phyloP scores from a whole-genome alignment of 2,888 invertebrate species.

The Xestia rhomboidea region DNA sequence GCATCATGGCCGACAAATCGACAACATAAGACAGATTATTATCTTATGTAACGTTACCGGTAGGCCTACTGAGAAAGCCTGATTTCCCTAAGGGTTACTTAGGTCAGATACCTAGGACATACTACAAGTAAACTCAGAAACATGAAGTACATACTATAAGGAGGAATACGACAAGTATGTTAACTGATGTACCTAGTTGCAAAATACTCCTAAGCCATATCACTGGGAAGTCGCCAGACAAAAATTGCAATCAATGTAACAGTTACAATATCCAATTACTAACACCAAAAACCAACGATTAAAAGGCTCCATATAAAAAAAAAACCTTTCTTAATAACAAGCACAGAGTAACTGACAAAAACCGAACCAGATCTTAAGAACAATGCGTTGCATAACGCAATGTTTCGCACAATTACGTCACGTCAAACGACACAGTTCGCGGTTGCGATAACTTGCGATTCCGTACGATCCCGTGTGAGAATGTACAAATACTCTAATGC shows the following conservation, averaged over 20 bases:
- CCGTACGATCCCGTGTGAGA: constrained; percentile 64
- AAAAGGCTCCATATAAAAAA: constrained; percentile 3
- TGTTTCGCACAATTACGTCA: constrained; percentile 70
- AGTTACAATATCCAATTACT: constrained; percentile 33
- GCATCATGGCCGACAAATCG: constrained; percentile 16
- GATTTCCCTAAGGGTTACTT: constrained; percentile 32
- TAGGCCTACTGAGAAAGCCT: constrained; percentile 1
- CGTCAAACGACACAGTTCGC: constrained; percentile 45
- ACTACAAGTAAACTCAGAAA: constrained; percentile 1
- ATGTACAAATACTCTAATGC: constrained; percentile 30
- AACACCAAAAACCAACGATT: constrained; percentile 23
- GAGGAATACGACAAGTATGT: neutral
- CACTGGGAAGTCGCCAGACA: constrained; percentile 10
- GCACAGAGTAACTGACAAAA: constrained; percentile 60
- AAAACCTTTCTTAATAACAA: constrained; percentile 56
- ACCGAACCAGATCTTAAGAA: constrained; percentile 67
- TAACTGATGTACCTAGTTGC: neutral
- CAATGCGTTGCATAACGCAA: constrained; percentile 68
- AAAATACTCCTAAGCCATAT: constrained; percentile 1
- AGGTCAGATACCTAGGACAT: constrained; percentile 13
- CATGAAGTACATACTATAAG: neutral
- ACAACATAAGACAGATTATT: neutral
- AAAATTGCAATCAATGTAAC: constrained; percentile 32
- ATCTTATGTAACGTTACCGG: constrained; percentile 21
- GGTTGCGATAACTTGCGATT: constrained; percentile 44